phyloP scores from a whole-genome alignment of 1,140 invertebrate species.

The Sweltsa coloradensis region DNA sequence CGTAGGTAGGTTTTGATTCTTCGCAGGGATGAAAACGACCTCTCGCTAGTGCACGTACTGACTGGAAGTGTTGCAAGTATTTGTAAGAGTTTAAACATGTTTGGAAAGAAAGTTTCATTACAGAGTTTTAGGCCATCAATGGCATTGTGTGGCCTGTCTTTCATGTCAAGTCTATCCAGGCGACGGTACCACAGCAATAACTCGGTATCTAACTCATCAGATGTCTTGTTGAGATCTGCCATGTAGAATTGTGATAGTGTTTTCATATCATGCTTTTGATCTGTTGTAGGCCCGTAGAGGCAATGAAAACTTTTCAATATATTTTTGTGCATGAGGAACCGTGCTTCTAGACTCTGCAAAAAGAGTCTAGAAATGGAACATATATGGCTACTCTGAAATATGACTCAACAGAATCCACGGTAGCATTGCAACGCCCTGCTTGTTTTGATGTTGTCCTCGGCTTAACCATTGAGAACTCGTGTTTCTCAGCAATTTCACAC shows the following conservation, averaged over 20 bases:
- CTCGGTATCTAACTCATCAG: neutral
- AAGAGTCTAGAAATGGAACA: neutral
- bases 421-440: neutral
- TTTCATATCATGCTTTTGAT: neutral
- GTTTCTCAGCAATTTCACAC: neutral
- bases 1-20: constrained; percentile 13
- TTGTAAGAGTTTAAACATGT: neutral
- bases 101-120: neutral
- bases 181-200: constrained; percentile 1
- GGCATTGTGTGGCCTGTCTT: constrained; percentile 1
- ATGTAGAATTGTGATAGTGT: neutral
- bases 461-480: neutral
- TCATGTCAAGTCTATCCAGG: neutral
- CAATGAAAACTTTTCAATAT: neutral
- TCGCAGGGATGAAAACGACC: constrained; percentile 13
- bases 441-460: neutral
- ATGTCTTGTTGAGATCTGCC: neutral
- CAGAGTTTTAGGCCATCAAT: neutral
- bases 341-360: neutral
- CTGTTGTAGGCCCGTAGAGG: neutral
- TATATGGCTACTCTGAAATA: neutral
- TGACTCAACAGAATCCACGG: neutral
- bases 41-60: neutral
- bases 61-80: neutral
- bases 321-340: neutral